Evolutionary conservation across 2,888 invertebrate genomes (phyloP), one percentile per base, ranked within the genome.

Genomic region (Xylocampa areola): DNA sequence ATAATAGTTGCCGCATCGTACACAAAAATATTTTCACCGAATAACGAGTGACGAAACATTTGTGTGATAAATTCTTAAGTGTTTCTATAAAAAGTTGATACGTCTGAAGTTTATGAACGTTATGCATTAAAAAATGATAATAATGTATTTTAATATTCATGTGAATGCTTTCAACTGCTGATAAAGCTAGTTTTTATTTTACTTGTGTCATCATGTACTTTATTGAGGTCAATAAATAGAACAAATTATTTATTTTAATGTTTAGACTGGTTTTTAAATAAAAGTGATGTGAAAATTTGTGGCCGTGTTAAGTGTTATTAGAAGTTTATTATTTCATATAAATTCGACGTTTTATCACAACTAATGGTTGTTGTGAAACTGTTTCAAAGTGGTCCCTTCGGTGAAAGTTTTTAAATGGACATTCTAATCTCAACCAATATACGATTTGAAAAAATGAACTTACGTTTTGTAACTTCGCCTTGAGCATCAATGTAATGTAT

Each of bases 111-210:
- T 51, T 58, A 63, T 57, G 45, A 53, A 30, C 41, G 17, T 30
- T 33, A 17, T 47, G 32, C 64, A 35, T 57, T 45, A 43, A 51
- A 49, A 37, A 44, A 27, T 47, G 19, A 58, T 58, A 66, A 36
- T 45, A 39, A 47, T 23, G 16, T 25, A 21, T 32, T 40, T 39
- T 49, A 50, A 23, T 51, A 39, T 27, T 23, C 30, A 17, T 58
- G 29, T 68, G 45, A 62, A 40, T 40, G 27, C 50, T 65, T 69
- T 64, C 52, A 52, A 69, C 43, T 4, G 57, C 64, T 43, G 69
- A 69, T 68, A 67, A 65, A 32, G 58, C 65, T 51, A 11, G 7
- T 14, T 47, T 64, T 66, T 48, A 44, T 41, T 23, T 36, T 57
- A 40, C 33, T 39, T 47, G 43, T 44, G 43, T 63, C 70, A 52